Evolutionary conservation across 2,888 invertebrate species (phyloP).

Genomic region (Cephus sareptanus): DNA sequence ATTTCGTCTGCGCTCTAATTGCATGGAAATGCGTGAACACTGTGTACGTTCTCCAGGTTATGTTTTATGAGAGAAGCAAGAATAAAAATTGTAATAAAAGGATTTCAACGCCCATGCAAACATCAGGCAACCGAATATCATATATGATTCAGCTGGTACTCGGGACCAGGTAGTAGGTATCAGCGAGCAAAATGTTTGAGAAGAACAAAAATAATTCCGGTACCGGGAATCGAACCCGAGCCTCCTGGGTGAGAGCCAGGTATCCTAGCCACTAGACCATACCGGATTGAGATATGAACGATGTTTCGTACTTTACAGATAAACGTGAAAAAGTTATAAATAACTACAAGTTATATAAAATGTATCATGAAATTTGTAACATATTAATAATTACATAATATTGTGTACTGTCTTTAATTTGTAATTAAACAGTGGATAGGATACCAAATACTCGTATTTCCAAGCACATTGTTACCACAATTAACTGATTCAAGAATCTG

Average conservation of each 20-base stretch:
- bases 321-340: neutral
- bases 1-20: neutral
- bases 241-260: slow-evolving; percentile 74
- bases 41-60: neutral
- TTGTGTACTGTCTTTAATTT: neutral
- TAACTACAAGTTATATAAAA: neutral
- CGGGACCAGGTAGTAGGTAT: neutral
- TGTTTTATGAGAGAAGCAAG: neutral
- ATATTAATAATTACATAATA: neutral
- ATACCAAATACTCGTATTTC: neutral
- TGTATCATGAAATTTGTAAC: neutral
- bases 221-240: slow-evolving; percentile 71
- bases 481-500: too few relatives aligned
- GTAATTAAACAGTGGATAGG: neutral
- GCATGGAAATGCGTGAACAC: neutral
- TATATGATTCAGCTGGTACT: neutral
- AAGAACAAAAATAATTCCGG: slow-evolving; percentile 41
- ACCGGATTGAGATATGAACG: slow-evolving; percentile 34
- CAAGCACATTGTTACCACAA: neutral
- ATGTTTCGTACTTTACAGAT: neutral
- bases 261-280: slow-evolving; percentile 74
- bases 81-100: neutral
- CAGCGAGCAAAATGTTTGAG: neutral
- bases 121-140: neutral
- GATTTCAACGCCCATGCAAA: neutral